Conservation (phyloP, 2,888 invertebrate genomes). For the Caenorhabditis auriculariae region DNA sequence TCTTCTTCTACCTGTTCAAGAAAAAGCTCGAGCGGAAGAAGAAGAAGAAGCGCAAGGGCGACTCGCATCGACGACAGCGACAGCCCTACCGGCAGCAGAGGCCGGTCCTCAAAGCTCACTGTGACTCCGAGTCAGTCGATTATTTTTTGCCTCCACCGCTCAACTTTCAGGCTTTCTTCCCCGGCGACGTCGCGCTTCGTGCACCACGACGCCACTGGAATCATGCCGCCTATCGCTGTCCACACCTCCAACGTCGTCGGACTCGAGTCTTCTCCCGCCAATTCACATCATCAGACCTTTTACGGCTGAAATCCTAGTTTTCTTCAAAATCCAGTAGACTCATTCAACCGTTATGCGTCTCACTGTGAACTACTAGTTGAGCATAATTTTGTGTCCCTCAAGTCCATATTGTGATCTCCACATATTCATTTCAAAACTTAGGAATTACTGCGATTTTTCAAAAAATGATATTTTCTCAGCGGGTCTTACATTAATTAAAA, state of each 20-base stretch:
- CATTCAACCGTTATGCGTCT: too few species aligned
- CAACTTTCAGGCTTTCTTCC: conserved; percentile 38
- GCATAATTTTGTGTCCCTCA: too few species aligned
- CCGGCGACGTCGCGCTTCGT: conserved; percentile 54
- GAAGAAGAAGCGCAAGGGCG: conserved; percentile 31
- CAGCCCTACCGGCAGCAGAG: conserved; percentile 39
- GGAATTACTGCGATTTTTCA: too few species aligned
- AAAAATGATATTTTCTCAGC: too few species aligned
- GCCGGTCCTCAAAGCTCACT: conserved; percentile 21
- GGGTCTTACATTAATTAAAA: too few species aligned
- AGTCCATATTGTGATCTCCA: too few species aligned
- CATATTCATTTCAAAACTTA: too few species aligned
- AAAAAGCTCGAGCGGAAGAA: conserved; percentile 54
- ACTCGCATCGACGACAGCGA: conserved; percentile 21
- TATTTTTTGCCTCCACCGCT: neutral
- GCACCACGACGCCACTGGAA: conserved; percentile 55
- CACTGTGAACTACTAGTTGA: too few species aligned
- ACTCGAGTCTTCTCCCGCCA: too few species aligned
- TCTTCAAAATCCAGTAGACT: too few species aligned
- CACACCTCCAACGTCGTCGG: conserved; percentile 2
- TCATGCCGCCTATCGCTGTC: conserved; percentile 37
- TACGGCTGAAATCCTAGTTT: too few species aligned
- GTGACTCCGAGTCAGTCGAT: conserved; percentile 14
- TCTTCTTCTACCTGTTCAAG: conserved; percentile 60
- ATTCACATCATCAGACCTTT: too few species aligned